Conservation (phyloP, 2,797 vertebrate species). For the Sorex maritimensis region DNA sequence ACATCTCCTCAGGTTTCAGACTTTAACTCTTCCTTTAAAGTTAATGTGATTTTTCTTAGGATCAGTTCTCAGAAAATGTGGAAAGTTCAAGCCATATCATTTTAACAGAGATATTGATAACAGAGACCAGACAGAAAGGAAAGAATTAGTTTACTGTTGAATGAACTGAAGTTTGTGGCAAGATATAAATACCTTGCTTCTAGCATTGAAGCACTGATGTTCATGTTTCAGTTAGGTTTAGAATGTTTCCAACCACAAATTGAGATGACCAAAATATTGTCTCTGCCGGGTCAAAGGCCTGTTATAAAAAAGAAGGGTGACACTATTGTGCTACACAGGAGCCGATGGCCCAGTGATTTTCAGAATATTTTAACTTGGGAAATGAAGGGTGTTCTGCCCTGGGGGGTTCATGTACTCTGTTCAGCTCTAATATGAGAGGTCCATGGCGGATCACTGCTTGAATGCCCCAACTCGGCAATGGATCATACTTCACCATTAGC, state of each 20-base stretch:
- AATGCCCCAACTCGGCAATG: neutral
- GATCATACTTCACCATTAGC: neutral
- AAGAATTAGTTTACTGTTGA: neutral
- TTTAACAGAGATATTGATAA: constrained; percentile 7
- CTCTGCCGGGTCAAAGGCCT: neutral
- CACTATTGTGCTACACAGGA: neutral
- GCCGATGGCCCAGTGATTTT: neutral
- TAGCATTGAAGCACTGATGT: neutral
- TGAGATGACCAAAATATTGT: neutral
- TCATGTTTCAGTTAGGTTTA: neutral
- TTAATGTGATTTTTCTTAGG: neutral
- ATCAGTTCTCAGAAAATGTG: neutral
- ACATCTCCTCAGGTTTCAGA: neutral
- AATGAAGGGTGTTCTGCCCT: neutral
- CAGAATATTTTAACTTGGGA: constrained; percentile 1
- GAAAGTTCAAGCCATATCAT: neutral
- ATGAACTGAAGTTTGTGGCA: neutral
- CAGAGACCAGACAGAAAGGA: neutral
- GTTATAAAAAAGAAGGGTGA: neutral
- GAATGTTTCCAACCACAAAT: neutral
- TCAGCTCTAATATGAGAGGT: neutral
- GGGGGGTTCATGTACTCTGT: neutral
- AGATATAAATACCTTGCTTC: neutral
- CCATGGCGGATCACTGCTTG: rapidly evolving
- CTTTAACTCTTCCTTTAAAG: neutral